Percentiles rank a stretch among this genome's conserved stretches.
phyloP scores from a whole-genome alignment of 2,888 invertebrate genomes.

The Archips xylosteana region DNA sequence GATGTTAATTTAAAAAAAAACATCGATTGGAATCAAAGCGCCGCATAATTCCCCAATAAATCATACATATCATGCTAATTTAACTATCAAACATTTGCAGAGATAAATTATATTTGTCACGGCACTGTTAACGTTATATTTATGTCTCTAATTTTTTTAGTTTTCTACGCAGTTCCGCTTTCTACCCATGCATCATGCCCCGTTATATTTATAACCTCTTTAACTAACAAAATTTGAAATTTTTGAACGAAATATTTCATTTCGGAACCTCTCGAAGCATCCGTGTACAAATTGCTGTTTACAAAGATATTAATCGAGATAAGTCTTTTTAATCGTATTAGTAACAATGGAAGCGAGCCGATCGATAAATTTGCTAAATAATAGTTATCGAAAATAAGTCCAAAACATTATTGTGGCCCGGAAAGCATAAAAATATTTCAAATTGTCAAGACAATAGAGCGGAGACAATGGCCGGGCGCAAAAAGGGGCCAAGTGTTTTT shows the following conservation, averaged over 20 bases:
- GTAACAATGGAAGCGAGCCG: slow-evolving; percentile 55
- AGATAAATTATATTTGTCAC: slow-evolving; percentile 51
- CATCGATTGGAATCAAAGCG: slow-evolving; percentile 70
- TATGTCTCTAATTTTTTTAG: slow-evolving; percentile 16
- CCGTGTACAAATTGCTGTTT: slow-evolving; percentile 73
- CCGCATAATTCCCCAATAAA: slow-evolving; percentile 76
- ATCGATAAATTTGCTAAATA: slow-evolving; percentile 82
- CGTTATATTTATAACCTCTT: slow-evolving; percentile 32
- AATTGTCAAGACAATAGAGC: slow-evolving; percentile 81
- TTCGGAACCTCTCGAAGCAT: slow-evolving; percentile 59
- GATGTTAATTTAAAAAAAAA: slow-evolving; percentile 66
- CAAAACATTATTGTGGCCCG: slow-evolving; percentile 82
- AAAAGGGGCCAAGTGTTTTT: slow-evolving; percentile 71
- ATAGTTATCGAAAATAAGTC: slow-evolving; percentile 83
- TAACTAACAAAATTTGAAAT: slow-evolving; percentile 57
- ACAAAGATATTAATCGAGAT: slow-evolving; percentile 59
- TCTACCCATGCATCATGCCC: slow-evolving; percentile 25
- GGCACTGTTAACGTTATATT: slow-evolving; percentile 23
- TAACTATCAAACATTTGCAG: slow-evolving; percentile 56
- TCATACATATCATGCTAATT: slow-evolving; percentile 68
- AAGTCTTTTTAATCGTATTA: slow-evolving; percentile 32
- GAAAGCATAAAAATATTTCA: slow-evolving; percentile 84
- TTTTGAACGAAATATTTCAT: slow-evolving; percentile 61
- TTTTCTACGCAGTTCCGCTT: slow-evolving; percentile 27
- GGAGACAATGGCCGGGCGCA: slow-evolving; percentile 80